Base-by-base conservation (phyloP, 2,113 vertebrate genomes). In the Crotophaga sulcirostris region DNA sequence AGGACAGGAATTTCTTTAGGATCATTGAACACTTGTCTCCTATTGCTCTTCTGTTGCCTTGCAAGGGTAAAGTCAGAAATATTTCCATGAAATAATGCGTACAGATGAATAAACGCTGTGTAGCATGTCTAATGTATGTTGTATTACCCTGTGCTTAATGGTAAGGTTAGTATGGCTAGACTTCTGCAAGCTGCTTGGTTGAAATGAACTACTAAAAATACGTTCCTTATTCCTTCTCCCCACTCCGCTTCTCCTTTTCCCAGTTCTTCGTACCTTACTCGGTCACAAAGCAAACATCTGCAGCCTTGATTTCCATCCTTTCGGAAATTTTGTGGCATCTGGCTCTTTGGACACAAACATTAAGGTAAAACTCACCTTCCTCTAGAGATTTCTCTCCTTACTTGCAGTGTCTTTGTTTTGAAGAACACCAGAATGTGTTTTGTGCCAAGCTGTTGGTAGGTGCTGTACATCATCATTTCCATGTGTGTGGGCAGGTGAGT, bases 311-410 rank as follows among this genome's bases (percentile, higher is more conserved):
- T 99, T 99, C 93, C 99, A 99, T 84, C 99, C 99, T 0, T 99
- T 98, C 18, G 99, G 99, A 67, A 98, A 98, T 64, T 99, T 99
- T 79, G 98, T 99, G 47, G 99, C 99, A 25, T 99, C 99, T 1
- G 98, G 99, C 25, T 99, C 99, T 51, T 97, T 99, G 98, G 99
- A 99, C 97, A 99, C 99, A 7, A 99, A 98, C 89, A 99, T 99
- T 89, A 99, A 99, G 98, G 99, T 99, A 94, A 97, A 80, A 4
- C 23, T 10, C 5, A 33, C 33, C 28, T 88, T 81, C 12, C 40
- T 16, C 23, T 58, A 9, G 56, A 68, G 36, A 11, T 28, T 24
- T 11, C 31, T 12, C 24, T 19, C 40, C 42, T 38, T n/a, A 10
- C 31, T 29, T 56, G 9, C 8, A 29, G 17, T 29, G 18, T 11